phyloP scores from a whole-genome alignment of 2,113 vertebrate genomes.

The Motacilla tschutschensis region DNA sequence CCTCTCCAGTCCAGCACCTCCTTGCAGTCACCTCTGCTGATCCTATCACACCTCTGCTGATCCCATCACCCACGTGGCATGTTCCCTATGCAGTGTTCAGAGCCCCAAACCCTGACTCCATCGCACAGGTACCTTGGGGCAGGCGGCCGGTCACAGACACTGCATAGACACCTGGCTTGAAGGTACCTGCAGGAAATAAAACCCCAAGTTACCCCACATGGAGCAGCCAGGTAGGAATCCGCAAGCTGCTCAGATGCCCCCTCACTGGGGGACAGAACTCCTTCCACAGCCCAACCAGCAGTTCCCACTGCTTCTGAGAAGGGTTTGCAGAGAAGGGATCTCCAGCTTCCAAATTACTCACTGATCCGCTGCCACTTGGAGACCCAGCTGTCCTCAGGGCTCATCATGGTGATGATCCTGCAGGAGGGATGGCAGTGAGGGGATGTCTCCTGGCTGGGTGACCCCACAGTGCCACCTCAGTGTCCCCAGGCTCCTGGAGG shows the following conservation, averaged over 20 bases:
- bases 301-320: not conserved
- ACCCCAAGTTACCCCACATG: fast-evolving
- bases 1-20: not conserved
- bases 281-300: fast-evolving
- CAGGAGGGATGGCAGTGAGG: not conserved
- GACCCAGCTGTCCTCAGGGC: slow-evolving; percentile 98
- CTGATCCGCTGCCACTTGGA: slow-evolving; percentile 98
- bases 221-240: not conserved
- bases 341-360: slow-evolving; percentile 62
- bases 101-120: not conserved
- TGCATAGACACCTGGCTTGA: slow-evolving; percentile 95
- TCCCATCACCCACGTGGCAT: fast-evolving
- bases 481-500: not conserved
- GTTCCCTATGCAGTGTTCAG: not conserved
- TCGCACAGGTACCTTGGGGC: slow-evolving; percentile 79
- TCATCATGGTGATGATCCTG: slow-evolving; percentile 97
- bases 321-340: not conserved
- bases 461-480: fast-evolving
- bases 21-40: not conserved
- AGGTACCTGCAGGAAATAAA: slow-evolving; percentile 79
- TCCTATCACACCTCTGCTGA: too few species aligned
- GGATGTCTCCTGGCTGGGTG: fast-evolving
- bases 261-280: not conserved
- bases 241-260: not conserved
- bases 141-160: slow-evolving; percentile 94